Percentiles rank a stretch among this genome's conserved stretches.
phyloP scores from a whole-genome alignment of 2,797 vertebrate species.

The Mus minutoides region DNA sequence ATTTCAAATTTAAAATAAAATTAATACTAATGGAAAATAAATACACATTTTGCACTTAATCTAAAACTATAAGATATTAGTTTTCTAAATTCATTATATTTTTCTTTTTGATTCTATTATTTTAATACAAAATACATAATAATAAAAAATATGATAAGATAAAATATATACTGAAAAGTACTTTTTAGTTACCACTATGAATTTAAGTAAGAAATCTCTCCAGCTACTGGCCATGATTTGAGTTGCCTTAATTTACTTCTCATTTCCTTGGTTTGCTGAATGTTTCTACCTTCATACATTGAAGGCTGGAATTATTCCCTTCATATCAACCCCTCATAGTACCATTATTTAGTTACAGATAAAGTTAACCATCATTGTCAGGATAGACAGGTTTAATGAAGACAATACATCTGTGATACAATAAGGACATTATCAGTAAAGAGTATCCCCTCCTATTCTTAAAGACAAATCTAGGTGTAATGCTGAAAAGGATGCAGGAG shows the following conservation, averaged over 20 bases:
- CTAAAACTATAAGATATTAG: conserved; percentile 31
- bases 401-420: background rate
- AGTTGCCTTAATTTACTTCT: background rate
- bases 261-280: background rate
- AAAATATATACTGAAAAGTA: conserved; percentile 43
- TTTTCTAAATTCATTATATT: conserved; percentile 20
- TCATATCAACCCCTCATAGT: background rate
- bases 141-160: background rate
- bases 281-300: background rate
- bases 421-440: conserved; percentile 11
- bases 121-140: conserved; percentile 19
- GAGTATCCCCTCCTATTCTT: background rate
- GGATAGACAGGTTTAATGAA: conserved; percentile 57
- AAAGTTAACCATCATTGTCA: conserved; percentile 38
- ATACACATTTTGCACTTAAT: background rate
- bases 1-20: background rate
- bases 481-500: background rate
- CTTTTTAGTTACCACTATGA: conserved; percentile 8
- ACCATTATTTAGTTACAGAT: conserved; percentile 27
- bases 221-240: background rate
- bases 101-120: conserved; percentile 55
- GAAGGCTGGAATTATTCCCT: conserved; percentile 19
- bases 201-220: conserved; percentile 17
- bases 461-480: conserved; percentile 7
- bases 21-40: background rate